Evolutionary conservation across 92 coral and sea anemone genomes (phyloP), one percentile per base, ranked within the genome.

Genomic region (Plumapathes pennacea): DNA sequence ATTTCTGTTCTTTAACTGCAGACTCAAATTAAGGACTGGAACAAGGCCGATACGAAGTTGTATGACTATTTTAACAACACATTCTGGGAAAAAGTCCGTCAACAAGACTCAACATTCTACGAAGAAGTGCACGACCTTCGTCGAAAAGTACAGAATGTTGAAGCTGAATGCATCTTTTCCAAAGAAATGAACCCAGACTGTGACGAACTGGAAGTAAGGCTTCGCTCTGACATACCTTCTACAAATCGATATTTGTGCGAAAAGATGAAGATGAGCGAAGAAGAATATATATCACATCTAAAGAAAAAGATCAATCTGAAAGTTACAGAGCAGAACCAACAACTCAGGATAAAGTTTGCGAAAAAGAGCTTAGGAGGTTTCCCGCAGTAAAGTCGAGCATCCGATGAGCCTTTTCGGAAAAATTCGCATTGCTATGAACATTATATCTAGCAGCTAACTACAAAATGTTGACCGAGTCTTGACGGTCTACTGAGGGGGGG

Each of bases 11-110:
- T 22, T 34, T 57, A 13, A 8, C 40, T 64, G 21, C 67, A 89
- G 97, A 27, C 36, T 31, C 81, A 54, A 39, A 84, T 84, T 28
- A 56, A 50, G 12, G 69, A 62, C 8, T 75, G 91, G 89, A 92
- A 88, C 58, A 71, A 54, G 32, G 87, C 85, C 2, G 98, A 92
- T 54, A 57, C 40, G 38, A 54, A 61, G 14, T 59, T 88, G 11
- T 92, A 92, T 39, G 70, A 84, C 4, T 66, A 84, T 39, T 88
- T 92, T 49, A 92, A 92, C 78, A 61, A 70, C 18, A 83, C 94
- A 3, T 65, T 92, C 17, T 92, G 98, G 98, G 62, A 69, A 45
- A 84, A 69, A 41, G 69, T 92, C 6, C 45, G 50, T 0, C 55
- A 55, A 8, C 88, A 76, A 32, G 96, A 89, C 57, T 24, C 71